These are phyloP conservation scores for Eidolon dupreanum DNA, from an alignment of 2,797 vertebrate species.

Conservation along the genomic window DNA sequence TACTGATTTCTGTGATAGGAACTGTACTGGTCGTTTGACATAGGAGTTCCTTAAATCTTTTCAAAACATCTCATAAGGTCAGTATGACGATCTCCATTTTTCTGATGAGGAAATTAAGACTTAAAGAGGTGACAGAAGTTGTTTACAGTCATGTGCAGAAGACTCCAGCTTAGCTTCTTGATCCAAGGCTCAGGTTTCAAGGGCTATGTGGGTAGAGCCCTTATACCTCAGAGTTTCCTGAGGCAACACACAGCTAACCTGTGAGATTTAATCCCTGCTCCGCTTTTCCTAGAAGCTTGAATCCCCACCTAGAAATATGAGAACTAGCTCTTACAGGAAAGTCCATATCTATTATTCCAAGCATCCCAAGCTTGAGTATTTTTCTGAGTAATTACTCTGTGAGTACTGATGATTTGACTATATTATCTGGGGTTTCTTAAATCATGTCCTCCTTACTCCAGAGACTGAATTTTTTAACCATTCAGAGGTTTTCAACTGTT, in stretches of 20 bases:
- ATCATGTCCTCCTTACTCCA: background rate
- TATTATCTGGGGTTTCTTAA: background rate
- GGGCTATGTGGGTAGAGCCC: background rate
- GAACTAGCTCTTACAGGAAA: background rate
- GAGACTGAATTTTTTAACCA: background rate
- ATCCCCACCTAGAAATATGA: background rate
- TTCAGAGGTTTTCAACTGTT: background rate
- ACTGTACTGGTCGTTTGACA: background rate
- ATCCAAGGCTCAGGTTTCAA: background rate
- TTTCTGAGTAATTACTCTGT: background rate
- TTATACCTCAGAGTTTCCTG: background rate
- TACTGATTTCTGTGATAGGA: background rate
- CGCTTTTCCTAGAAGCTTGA: background rate
- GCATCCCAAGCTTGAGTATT: background rate
- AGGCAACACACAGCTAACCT: background rate
- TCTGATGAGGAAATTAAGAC: constrained; percentile 1
- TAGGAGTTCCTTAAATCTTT: constrained; percentile 7
- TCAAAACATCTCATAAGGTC: background rate
- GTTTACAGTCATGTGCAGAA: background rate
- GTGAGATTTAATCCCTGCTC: background rate
- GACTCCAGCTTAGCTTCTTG: background rate
- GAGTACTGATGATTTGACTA: constrained; percentile 3
- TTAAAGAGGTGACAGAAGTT: background rate
- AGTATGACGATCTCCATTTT: constrained; percentile 2
- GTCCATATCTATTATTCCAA: background rate